Base-by-base conservation (phyloP, 2,888 invertebrate genomes). In the Habroteleia sp. region DNA sequence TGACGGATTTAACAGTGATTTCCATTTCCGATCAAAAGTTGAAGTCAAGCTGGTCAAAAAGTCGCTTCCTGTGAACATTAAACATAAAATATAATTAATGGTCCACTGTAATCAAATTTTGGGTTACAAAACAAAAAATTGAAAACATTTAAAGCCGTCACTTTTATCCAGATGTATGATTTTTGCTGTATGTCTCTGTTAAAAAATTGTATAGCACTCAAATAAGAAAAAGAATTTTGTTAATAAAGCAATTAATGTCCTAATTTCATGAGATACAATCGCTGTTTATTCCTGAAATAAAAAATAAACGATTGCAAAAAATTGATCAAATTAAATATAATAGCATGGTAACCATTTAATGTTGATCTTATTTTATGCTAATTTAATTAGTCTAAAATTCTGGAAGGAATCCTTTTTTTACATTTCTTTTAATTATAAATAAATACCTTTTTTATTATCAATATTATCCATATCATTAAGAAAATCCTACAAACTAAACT, bases 21-120 rank as follows among this genome's bases (percentile, higher is more conserved):
- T 92, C 89, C 95, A 91, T 89, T 96, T 96, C 85, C 94, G 93
- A 88, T 96, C 96, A 89, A 96, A 93, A 71, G 95, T 94, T 85
- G 94, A 94, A 81, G 95, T 96, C 86, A 96, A 92, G 82, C 93
- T 93, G 86, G 94, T 93, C 89, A 96, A 90, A 82, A 96, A 93
- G 90, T 96, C 95, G 86, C 94, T 92, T 89, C 95, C 96, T 96
- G 90, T 89, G 88, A 79, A 88, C 17, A 37, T 37, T 2, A 52
- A 37, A 46, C 8, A n/a, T n/a, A 16, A 39, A 14, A 17, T 29
- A 1, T 4, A 42, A 3, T 25, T 0, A 42, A 11, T 17, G 5
- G 29, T 35, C 2, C 7, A 31, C 60, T 65, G 62, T 46, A 35
- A 77, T 42, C 48, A 33, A 33, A 25, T n/a, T 44, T 58, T 7